These are phyloP conservation scores for Aphidius colemani DNA, from an alignment of 2,888 invertebrate species.

Conservation along the genomic window DNA sequence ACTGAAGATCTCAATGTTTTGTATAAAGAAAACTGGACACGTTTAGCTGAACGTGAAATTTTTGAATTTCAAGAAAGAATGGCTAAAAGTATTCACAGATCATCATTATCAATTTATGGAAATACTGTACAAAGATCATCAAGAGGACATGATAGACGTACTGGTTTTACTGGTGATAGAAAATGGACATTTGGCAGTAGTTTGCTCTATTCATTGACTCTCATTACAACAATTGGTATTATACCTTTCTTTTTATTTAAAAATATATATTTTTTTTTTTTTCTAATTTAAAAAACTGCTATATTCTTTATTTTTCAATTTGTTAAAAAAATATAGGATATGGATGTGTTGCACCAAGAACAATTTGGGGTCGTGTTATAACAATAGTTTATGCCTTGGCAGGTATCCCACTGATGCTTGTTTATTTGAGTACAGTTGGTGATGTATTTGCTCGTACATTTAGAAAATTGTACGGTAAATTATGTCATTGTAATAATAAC, in stretches of 20 bases:
- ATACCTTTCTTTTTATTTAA: conserved; percentile 13
- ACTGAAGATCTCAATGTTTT: conserved; percentile 87
- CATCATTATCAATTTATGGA: conserved; percentile 42
- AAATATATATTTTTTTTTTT: not conserved
- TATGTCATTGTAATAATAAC: conserved; percentile 52
- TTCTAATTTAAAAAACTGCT: too few relatives aligned
- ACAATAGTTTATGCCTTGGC: conserved; percentile 85
- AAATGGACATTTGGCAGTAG: conserved; percentile 92
- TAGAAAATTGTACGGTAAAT: conserved; percentile 71
- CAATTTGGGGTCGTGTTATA: conserved; percentile 78
- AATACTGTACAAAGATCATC: conserved; percentile 32
- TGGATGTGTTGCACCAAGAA: conserved; percentile 81
- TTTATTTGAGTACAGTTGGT: conserved; percentile 86
- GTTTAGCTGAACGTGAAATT: conserved; percentile 84
- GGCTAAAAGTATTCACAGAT: conserved; percentile 38
- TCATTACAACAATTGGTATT: conserved; percentile 93
- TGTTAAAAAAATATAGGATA: conserved; percentile 67
- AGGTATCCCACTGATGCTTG: conserved; percentile 86
- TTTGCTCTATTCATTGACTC: conserved; percentile 88
- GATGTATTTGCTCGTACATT: conserved; percentile 82
- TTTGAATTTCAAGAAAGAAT: conserved; percentile 76
- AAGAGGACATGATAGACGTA: conserved; percentile 27
- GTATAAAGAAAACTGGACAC: conserved; percentile 91
- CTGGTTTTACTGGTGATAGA: conserved; percentile 58
- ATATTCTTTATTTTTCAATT: conserved; percentile 6